Base-by-base conservation (phyloP, 2,888 invertebrate genomes). In the Diloba caeruleocephala region DNA sequence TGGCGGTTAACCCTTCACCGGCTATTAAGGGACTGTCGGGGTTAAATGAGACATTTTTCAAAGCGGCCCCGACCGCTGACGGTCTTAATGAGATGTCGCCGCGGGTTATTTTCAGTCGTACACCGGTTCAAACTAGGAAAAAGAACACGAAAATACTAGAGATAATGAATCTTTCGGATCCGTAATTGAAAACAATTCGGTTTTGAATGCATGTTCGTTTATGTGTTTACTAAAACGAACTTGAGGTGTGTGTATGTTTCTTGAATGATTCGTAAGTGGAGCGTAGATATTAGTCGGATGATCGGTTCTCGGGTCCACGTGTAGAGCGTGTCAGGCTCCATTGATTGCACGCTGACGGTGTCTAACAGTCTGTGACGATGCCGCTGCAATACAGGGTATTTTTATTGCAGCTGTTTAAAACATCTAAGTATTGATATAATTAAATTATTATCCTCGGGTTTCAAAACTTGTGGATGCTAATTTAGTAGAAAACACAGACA, bases 31-130 rank as follows among this genome's bases (percentile, higher is more conserved):
- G 90, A 88, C 84, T 76, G 85, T 79, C 70, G 86, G 92, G 92
- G 92, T 92, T 90, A 92, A 92, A 92, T 89, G 90, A 88, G 88
- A 92, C 89, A 92, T 93, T 91, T 90, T 87, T 93, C 92, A 93
- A 90, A 91, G 88, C 85, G 81, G 75, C 51, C 67, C 62, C 74
- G 68, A 82, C 80, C 84, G 83, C 85, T 89, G 90, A 90, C 90
- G 83, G 79, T 78, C 88, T 87, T 92, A 93, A 93, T 93, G 93
- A 92, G 90, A 90, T 90, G 91, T 91, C 89, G 87, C 85, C 86
- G 83, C 76, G 83, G 81, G 88, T 78, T 93, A 92, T 93, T 93
- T 92, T 90, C 85, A 89, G 92, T 81, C 66, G 74, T 76, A 82
- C 80, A 80, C 68, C 70, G 67, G 64, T 71, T 61, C 48, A 62